Conservation (phyloP, 2,888 invertebrate species). For the Himalopsyche anomala region DNA sequence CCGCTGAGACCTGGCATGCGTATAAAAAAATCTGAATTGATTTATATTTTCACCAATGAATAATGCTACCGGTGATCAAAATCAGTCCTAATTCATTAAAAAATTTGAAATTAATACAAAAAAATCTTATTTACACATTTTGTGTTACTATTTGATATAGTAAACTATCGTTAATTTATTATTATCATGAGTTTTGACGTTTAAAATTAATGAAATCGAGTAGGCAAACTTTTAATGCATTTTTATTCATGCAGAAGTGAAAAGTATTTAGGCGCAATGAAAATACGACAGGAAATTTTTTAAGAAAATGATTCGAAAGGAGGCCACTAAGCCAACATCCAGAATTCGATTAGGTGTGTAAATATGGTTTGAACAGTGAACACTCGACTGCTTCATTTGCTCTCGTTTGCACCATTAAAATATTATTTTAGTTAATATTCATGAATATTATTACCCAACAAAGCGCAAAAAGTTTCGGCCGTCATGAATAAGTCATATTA, state of each 20-base stretch:
- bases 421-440: conserved; percentile 20
- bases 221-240: neutral
- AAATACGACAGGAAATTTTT: neutral
- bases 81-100: no score
- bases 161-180: no score
- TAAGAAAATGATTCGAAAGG: conserved; percentile 1
- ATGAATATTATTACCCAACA: conserved; percentile 25
- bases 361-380: conserved; percentile 3
- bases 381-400: conserved; percentile 1
- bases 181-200: no score
- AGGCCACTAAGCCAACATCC: neutral
- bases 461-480: conserved; percentile 9
- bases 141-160: no score
- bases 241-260: neutral
- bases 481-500: conserved; percentile 21
- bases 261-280: neutral
- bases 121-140: no score
- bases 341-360: conserved; percentile 20
- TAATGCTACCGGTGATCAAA: no score
- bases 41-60: no score
- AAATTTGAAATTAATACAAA: no score
- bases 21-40: no score
- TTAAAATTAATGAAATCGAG: neutral
- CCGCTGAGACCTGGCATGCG: no score
- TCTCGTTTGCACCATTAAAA: conserved; percentile 9